These are phyloP conservation scores for Chironomus riparius DNA, from an alignment of 2,888 invertebrate genomes.

Conservation along the genomic window DNA sequence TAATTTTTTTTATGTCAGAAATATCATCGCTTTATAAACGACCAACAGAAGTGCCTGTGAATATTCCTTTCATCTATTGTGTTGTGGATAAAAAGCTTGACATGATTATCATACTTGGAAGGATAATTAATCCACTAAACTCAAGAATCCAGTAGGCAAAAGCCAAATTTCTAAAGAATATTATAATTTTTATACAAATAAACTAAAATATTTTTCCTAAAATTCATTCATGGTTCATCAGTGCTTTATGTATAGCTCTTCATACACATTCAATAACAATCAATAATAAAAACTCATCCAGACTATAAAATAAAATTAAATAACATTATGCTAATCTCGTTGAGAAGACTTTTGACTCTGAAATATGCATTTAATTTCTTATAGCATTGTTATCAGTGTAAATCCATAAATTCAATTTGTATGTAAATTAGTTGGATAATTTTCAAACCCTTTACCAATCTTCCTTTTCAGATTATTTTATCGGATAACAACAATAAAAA, in stretches of 20 bases:
- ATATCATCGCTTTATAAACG: slow-evolving; percentile 42
- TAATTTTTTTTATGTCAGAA: slow-evolving; percentile 32
- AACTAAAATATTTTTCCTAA: too few relatives aligned
- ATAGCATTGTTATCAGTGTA: slow-evolving; percentile 30
- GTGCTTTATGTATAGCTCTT: too few relatives aligned
- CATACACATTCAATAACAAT: too few relatives aligned
- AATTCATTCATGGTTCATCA: too few relatives aligned
- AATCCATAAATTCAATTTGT: slow-evolving; percentile 11
- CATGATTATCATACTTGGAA: slow-evolving; percentile 71
- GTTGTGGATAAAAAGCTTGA: slow-evolving; percentile 73
- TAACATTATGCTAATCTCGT: too few relatives aligned
- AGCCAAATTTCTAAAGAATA: not conserved
- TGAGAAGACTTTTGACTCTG: too few relatives aligned
- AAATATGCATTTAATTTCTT: slow-evolving; percentile 29
- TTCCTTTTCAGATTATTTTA: not conserved
- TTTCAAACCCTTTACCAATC: not conserved
- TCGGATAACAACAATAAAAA: too few relatives aligned
- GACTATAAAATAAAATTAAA: too few relatives aligned
- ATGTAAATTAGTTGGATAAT: slow-evolving; percentile 2
- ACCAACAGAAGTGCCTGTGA: slow-evolving; percentile 64
- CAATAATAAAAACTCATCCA: too few relatives aligned
- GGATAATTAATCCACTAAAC: slow-evolving; percentile 74
- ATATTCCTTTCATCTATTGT: slow-evolving; percentile 56
- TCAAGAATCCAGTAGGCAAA: slow-evolving; percentile 59
- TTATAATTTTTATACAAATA: not conserved